phyloP scores from a whole-genome alignment of 23 tunicate genomes.

The Ciona savignyi region DNA sequence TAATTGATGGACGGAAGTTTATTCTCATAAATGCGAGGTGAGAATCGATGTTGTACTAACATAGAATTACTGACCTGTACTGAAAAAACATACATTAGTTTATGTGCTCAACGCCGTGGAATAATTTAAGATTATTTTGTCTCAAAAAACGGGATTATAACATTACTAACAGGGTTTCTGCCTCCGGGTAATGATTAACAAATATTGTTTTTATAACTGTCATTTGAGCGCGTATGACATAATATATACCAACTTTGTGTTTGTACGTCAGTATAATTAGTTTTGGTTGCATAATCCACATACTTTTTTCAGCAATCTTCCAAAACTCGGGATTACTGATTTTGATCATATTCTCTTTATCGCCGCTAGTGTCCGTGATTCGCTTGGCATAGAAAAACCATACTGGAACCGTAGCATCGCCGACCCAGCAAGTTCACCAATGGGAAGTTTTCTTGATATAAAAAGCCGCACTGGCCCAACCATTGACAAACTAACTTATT shows the following conservation, averaged over 20 bases:
- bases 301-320: slow-evolving; percentile 57
- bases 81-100: too few relatives aligned
- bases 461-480: slow-evolving; percentile 83
- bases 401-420: slow-evolving; percentile 79
- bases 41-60: background rate
- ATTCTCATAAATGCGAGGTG: slow-evolving; percentile 73
- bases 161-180: too few relatives aligned
- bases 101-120: too few relatives aligned
- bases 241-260: background rate
- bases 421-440: slow-evolving; percentile 41
- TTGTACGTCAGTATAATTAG: background rate
- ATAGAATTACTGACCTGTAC: too few relatives aligned
- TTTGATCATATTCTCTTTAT: slow-evolving; percentile 84
- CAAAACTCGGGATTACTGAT: slow-evolving; percentile 63
- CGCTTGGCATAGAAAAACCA: slow-evolving; percentile 49
- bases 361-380: slow-evolving; percentile 49
- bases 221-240: background rate
- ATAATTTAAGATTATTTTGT: too few relatives aligned
- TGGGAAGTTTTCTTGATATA: slow-evolving; percentile 45
- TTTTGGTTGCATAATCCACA: background rate
- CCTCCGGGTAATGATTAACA: too few relatives aligned
- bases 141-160: too few relatives aligned
- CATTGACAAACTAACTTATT: slow-evolving; percentile 59
- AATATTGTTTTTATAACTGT: too few relatives aligned
- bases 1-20: slow-evolving; percentile 84